Conservation (phyloP, 2,113 vertebrate genomes). For the Butorides virescens region DNA sequence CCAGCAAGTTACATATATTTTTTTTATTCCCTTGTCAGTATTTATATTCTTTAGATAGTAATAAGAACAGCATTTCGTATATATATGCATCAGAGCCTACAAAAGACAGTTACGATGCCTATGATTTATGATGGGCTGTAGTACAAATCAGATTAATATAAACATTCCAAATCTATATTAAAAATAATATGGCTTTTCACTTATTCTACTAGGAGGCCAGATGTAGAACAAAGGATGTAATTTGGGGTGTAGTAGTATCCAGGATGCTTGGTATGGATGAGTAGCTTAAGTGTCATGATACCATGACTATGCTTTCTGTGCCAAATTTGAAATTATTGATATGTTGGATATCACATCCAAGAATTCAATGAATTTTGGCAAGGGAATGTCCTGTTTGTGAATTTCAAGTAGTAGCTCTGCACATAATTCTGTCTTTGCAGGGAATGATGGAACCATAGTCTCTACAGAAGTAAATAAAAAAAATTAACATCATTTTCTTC, state of each 20-base stretch:
- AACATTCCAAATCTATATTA: not conserved
- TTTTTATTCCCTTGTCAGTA: not conserved
- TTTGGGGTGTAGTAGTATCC: not conserved
- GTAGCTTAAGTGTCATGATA: not conserved
- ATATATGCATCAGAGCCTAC: not conserved
- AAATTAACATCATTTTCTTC: not conserved
- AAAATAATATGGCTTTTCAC: not conserved
- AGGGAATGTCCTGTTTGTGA: not conserved
- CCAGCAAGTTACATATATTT: not conserved
- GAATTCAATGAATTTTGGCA: not conserved
- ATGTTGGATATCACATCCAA: not conserved
- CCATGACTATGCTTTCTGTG: not conserved
- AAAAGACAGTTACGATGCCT: not conserved
- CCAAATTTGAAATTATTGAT: not conserved
- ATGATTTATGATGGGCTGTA: not conserved
- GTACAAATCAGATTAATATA: not conserved
- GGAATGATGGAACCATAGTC: not conserved
- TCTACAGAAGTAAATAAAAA: not conserved
- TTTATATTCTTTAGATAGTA: not conserved
- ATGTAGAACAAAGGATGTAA: not conserved
- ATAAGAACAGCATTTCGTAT: not conserved
- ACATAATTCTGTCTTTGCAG: not conserved
- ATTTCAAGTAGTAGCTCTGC: not conserved
- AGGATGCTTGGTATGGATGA: not conserved
- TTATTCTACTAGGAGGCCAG: not conserved